Percentiles rank a stretch among this genome's conserved stretches.
Evolutionary conservation across 2,797 vertebrate genomes (phyloP).

Genomic region (Enteromius anoplus): DNA sequence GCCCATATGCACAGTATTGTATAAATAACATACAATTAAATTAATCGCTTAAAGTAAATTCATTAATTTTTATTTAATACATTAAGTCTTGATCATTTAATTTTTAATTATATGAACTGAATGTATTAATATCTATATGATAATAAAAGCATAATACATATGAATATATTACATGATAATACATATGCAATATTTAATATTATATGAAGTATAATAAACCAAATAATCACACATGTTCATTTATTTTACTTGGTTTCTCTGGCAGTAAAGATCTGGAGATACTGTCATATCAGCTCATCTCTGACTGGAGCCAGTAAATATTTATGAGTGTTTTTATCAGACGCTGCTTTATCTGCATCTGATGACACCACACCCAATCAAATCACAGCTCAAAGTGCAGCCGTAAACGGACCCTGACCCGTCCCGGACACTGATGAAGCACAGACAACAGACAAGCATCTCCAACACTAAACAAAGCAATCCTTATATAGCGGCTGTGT

Average conservation of each 20-base stretch:
- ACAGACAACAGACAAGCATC: background rate
- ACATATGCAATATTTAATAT: background rate
- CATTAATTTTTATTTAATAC: too few relatives aligned
- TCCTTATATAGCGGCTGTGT: too few relatives aligned
- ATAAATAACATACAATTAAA: too few relatives aligned
- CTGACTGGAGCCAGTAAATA: background rate
- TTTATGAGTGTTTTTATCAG: background rate
- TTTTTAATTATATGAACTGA: background rate
- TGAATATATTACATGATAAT: background rate
- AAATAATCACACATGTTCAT: background rate
- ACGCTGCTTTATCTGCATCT: slow-evolving; percentile 18
- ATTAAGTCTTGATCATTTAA: background rate
- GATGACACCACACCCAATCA: slow-evolving; percentile 42
- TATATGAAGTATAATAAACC: background rate
- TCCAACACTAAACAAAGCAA: too few relatives aligned
- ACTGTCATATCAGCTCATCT: background rate
- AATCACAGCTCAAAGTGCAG: slow-evolving; percentile 64
- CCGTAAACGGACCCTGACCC: slow-evolving; percentile 28
- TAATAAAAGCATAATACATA: background rate
- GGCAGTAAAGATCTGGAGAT: background rate
- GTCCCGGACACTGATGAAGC: background rate
- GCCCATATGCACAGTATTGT: too few relatives aligned
- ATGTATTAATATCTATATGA: background rate
- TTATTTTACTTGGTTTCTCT: background rate
- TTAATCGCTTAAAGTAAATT: too few relatives aligned